Conservation (phyloP, 2,113 vertebrate species). For the Carassius auratus region DNA sequence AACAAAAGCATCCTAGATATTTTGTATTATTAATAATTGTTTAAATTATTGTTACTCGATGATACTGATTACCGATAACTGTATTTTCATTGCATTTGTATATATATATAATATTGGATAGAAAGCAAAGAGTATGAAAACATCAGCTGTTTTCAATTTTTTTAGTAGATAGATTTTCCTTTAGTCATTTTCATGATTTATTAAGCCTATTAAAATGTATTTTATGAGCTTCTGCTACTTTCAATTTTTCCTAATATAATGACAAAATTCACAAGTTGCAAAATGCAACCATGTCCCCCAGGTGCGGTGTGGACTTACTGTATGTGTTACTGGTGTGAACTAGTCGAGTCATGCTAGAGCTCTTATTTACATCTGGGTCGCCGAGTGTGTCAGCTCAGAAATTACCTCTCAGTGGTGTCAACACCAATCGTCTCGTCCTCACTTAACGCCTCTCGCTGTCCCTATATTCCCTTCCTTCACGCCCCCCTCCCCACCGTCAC, state of each 20-base stretch:
- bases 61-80: too few species aligned
- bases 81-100: too few species aligned
- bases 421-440: background rate
- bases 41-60: too few species aligned
- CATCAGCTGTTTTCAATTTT: too few species aligned
- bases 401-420: conserved; percentile 11
- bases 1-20: too few species aligned
- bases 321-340: background rate
- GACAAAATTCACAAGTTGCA: background rate
- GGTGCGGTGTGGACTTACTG: background rate
- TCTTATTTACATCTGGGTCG: background rate
- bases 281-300: background rate
- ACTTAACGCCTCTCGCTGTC: conserved; percentile 17
- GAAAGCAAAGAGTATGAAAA: too few species aligned
- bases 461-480: background rate
- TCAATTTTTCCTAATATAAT: background rate
- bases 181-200: too few species aligned
- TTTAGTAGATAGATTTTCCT: too few species aligned
- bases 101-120: too few species aligned
- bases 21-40: too few species aligned
- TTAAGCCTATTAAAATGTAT: too few species aligned
- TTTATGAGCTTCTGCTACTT: too few species aligned
- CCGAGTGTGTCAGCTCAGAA: background rate
- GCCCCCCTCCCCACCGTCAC: background rate
- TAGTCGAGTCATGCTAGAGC: conserved; percentile 8